phyloP scores from a whole-genome alignment of 2,797 vertebrate genomes.

The Lepilemur ruficaudatus region DNA sequence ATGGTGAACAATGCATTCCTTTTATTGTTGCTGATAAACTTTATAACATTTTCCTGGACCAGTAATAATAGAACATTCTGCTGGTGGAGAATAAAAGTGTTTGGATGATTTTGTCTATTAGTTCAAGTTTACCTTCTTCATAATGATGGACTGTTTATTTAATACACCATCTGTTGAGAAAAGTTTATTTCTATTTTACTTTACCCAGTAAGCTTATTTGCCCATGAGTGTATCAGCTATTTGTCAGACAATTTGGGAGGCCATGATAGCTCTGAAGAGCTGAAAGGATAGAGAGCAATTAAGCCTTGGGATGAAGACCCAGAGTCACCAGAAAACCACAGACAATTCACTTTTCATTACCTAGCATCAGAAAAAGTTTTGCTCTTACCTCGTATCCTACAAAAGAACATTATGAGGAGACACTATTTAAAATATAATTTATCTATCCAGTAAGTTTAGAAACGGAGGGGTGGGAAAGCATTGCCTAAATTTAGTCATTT shows the following conservation, averaged over 20 bases:
- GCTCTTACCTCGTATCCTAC: not conserved
- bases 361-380: not conserved
- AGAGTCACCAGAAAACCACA: not conserved
- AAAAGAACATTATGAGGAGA: not conserved
- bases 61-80: not conserved
- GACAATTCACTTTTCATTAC: not conserved
- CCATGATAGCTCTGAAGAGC: not conserved
- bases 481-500: not conserved
- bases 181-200: not conserved
- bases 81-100: not conserved
- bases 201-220: not conserved
- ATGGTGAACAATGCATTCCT: not conserved
- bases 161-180: not conserved
- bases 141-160: not conserved
- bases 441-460: not conserved
- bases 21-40: not conserved
- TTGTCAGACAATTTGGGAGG: not conserved
- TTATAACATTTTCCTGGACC: not conserved
- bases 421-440: not conserved
- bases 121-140: constrained; percentile 16
- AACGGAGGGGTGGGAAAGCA: not conserved
- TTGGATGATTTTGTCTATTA: not conserved
- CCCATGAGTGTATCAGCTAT: not conserved
- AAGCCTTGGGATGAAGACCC: not conserved
- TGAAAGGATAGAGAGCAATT: not conserved